Conservation (phyloP, 2,888 invertebrate genomes). For the Hypercompe scribonia region DNA sequence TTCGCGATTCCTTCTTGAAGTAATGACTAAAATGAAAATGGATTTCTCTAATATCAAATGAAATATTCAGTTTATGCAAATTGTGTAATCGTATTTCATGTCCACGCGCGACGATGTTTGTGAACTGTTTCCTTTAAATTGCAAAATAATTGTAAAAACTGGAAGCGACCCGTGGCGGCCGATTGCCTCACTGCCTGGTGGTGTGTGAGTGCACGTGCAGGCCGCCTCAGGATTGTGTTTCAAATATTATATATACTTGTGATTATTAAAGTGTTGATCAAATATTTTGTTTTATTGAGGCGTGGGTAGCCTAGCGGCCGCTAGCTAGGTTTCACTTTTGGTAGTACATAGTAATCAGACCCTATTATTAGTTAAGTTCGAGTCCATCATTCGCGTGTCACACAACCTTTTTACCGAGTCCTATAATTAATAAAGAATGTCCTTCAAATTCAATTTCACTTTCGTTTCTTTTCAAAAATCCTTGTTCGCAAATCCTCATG, state of each 20-base stretch:
- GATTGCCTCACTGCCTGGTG: background rate
- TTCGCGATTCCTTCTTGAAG: background rate
- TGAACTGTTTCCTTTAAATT: background rate
- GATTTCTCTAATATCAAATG: background rate
- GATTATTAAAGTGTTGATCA: conserved; percentile 69
- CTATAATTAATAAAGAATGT: too few species aligned
- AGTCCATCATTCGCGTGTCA: too few species aligned
- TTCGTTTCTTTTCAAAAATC: too few species aligned
- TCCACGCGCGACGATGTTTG: background rate
- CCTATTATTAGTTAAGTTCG: too few species aligned
- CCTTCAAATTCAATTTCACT: too few species aligned
- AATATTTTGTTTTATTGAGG: conserved; percentile 36
- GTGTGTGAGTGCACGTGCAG: conserved; percentile 9
- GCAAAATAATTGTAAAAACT: background rate
- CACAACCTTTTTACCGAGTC: too few species aligned
- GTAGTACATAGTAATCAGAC: too few species aligned
- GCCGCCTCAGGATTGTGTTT: conserved; percentile 17
- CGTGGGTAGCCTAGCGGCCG: background rate
- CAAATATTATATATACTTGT: conserved; percentile 42
- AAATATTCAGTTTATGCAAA: conserved; percentile 6
- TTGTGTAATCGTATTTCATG: background rate
- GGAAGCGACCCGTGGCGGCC: background rate
- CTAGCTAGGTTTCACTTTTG: background rate
- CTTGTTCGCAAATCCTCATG: too few species aligned
- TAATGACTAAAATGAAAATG: background rate